Evolutionary conservation across 2,797 vertebrate species (phyloP).

Genomic region (Lagodon rhomboides): DNA sequence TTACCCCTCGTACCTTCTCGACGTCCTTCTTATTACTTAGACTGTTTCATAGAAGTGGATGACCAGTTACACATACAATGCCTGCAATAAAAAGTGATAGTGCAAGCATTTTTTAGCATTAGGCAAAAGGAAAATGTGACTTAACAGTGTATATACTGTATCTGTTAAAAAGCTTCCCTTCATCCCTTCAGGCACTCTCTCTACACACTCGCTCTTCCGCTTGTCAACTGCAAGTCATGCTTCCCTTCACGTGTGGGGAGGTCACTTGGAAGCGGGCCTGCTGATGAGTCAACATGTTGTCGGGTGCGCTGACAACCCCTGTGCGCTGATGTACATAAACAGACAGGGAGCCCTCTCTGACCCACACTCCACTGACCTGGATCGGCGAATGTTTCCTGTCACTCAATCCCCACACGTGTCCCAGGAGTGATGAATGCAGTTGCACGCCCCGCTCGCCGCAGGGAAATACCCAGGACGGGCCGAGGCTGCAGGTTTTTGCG

Average conservation of each 20-base stretch:
- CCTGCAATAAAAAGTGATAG: constrained; percentile 1
- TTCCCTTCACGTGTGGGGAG: constrained; percentile 54
- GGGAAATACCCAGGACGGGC: constrained; percentile 58
- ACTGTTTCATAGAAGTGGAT: background rate
- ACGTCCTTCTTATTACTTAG: background rate
- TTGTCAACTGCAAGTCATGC: constrained; percentile 41
- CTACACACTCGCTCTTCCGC: constrained; percentile 18
- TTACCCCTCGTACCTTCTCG: background rate
- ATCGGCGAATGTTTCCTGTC: constrained; percentile 73
- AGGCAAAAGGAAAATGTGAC: background rate
- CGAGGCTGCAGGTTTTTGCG: constrained; percentile 34
- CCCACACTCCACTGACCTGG: constrained; percentile 77
- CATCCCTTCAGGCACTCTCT: background rate
- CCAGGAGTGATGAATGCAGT: constrained; percentile 60
- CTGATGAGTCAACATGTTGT: constrained; percentile 75
- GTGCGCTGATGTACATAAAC: constrained; percentile 70
- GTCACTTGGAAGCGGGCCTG: constrained; percentile 68
- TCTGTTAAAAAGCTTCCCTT: constrained; percentile 11
- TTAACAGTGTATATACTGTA: background rate
- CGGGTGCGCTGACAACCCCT: constrained; percentile 60
- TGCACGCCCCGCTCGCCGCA: constrained; percentile 11
- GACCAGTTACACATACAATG: background rate
- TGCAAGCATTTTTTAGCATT: background rate
- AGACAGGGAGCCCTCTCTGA: constrained; percentile 71
- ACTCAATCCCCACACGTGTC: constrained; percentile 65